These are phyloP conservation scores for Xanthorhoe spadicearia DNA, from an alignment of 2,888 invertebrate genomes.

Conservation along the genomic window DNA sequence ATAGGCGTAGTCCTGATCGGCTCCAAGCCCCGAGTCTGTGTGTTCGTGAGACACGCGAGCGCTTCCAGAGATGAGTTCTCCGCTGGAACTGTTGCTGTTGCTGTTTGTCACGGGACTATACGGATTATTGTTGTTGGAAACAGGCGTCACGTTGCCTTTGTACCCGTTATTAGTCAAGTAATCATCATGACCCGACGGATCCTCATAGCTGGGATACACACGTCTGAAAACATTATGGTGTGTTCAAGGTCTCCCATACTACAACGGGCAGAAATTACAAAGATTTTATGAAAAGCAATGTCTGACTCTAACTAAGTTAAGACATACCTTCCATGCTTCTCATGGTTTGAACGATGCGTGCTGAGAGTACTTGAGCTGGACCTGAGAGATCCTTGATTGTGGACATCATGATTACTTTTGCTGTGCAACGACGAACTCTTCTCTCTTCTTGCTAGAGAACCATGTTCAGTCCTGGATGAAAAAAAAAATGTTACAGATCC, in stretches of 20 bases:
- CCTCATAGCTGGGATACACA: slow-evolving; percentile 76
- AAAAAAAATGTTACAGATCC: slow-evolving; percentile 3
- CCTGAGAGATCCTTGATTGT: slow-evolving; percentile 84
- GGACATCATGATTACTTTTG: slow-evolving; percentile 68
- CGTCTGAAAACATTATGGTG: slow-evolving; percentile 64
- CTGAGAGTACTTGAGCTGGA: slow-evolving; percentile 85
- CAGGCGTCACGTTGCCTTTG: slow-evolving; percentile 69
- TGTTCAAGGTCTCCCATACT: slow-evolving; percentile 45
- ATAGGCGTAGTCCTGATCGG: slow-evolving; percentile 90
- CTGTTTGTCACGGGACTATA: slow-evolving; percentile 81
- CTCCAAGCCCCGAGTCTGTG: slow-evolving; percentile 90
- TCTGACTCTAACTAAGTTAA: background rate
- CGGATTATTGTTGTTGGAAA: slow-evolving; percentile 77
- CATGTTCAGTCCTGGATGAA: slow-evolving; percentile 67
- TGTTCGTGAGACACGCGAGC: slow-evolving; percentile 89
- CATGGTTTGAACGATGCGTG: slow-evolving; percentile 81
- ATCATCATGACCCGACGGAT: slow-evolving; percentile 68
- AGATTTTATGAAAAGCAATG: slow-evolving; percentile 1
- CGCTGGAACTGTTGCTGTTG: slow-evolving; percentile 82
- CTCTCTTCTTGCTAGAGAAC: slow-evolving; percentile 75
- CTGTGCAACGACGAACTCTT: slow-evolving; percentile 69
- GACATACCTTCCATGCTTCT: slow-evolving; percentile 77
- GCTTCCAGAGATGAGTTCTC: slow-evolving; percentile 79
- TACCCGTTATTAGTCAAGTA: slow-evolving; percentile 79
- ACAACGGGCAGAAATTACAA: slow-evolving; percentile 27